Evolutionary conservation across 2,888 invertebrate species (phyloP).

Genomic region (Scelioninae gen. 1): DNA sequence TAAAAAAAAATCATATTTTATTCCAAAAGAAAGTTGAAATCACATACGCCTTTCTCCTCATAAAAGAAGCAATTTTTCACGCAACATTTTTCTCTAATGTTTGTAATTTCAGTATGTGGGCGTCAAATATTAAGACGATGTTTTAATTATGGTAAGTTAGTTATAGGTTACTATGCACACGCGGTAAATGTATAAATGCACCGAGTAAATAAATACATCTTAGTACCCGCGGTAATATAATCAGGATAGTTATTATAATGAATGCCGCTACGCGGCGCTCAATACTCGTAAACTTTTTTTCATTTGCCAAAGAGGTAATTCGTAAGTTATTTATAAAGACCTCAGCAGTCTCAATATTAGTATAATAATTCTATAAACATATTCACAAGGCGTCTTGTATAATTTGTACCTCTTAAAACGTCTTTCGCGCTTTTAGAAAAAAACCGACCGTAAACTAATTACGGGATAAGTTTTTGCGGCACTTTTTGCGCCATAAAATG

Average conservation of each 20-base stretch:
- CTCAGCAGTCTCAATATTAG: constrained; percentile 13
- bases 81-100: too few relatives aligned
- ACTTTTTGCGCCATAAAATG: too few relatives aligned
- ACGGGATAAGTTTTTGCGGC: too few relatives aligned
- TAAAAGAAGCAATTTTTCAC: too few relatives aligned
- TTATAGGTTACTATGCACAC: constrained; percentile 6
- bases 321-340: constrained; percentile 15
- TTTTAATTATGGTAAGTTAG: constrained; percentile 16
- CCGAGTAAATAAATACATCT: constrained; percentile 22
- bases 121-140: constrained; percentile 5
- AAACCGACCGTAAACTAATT: background rate
- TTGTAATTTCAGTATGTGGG: background rate
- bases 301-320: constrained; percentile 22
- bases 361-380: constrained; percentile 17
- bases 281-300: constrained; percentile 20
- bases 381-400: background rate
- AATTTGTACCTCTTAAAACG: background rate
- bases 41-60: too few relatives aligned
- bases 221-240: constrained; percentile 10
- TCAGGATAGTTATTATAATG: constrained; percentile 29
- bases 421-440: background rate
- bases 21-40: too few relatives aligned
- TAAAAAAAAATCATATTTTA: too few relatives aligned
- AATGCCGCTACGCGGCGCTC: constrained; percentile 15
- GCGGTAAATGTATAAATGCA: constrained; percentile 11